Base-by-base conservation (phyloP, 1,140 invertebrate genomes). In the Zaprionus inermis region DNA sequence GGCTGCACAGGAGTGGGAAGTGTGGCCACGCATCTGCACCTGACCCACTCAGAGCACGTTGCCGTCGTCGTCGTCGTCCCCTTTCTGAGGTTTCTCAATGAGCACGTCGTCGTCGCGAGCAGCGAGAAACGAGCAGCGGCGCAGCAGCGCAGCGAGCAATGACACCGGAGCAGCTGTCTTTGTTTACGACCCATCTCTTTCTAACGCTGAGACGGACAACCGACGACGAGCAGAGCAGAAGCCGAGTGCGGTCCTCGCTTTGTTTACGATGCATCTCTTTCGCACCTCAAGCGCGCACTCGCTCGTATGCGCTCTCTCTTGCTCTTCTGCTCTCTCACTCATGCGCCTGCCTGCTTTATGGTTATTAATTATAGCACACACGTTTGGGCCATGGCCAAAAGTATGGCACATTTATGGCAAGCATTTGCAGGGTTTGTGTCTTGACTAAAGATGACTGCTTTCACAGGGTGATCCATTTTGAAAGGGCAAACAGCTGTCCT, bases 161-260 rank as follows among this genome's bases (percentile, higher is more conserved):
- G 82, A 85, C 82, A 85, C 82, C 82, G 66, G 69, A 84, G 76
- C 86, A 85, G 88, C 83, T 91, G 83, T 90, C 83, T 91, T 91
- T 91, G 89, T 91, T 91, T 91, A 91, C 88, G 89, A 82, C 75
- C 89, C 59, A 81, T 91, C 89, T 79, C 79, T 78, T 55, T 91
- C 84, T 79, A 18, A 46, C 72, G 66, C 77, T 75, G 89, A 86
- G 86, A 91, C 38, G 44, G 86, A 75, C 36, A 46, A 82, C 58
- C 61, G 24, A 57, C 65, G 6, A 7, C 51, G 30, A 69, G 5
- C 46, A 49, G 4, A 18, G 16, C 41, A 20, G 38, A 16, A 44
- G 38, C 51, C 22, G 34, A 57, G 14, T 38, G 59, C 11, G 38
- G n/a, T 55, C 65, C 38, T 79, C 77, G 74, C 52, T 82, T 91